These are phyloP conservation scores for Lonchura striata DNA, from an alignment of 2,113 vertebrate genomes.

Conservation along the genomic window DNA sequence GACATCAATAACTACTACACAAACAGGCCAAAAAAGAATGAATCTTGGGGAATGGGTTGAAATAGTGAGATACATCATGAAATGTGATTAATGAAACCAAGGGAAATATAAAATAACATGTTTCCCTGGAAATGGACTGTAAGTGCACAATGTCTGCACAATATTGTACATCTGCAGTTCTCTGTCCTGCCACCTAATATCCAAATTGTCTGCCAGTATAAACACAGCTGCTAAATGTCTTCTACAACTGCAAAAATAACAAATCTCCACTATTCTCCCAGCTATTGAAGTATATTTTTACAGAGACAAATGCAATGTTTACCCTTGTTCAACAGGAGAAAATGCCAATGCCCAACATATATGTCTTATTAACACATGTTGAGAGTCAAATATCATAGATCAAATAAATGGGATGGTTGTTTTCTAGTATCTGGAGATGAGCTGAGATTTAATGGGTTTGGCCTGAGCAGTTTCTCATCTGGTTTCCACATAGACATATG, in stretches of 20 bases:
- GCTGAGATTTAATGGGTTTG: background rate
- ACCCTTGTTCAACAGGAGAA: conserved; percentile 2
- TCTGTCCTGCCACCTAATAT: conserved; percentile 77
- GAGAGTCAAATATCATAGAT: background rate
- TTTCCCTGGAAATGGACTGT: conserved; percentile 62
- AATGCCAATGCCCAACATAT: background rate
- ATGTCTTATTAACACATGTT: background rate
- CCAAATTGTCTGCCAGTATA: conserved; percentile 74
- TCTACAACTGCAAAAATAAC: conserved; percentile 72
- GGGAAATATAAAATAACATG: conserved; percentile 71
- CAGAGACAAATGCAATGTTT: conserved; percentile 39
- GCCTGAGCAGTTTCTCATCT: conserved; percentile 4
- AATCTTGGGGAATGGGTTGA: conserved; percentile 53
- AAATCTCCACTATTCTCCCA: conserved; percentile 64
- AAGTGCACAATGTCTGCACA: conserved; percentile 70
- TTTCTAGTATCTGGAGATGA: background rate
- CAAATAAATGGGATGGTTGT: background rate
- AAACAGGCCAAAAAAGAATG: conserved; percentile 49
- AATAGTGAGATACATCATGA: conserved; percentile 61
- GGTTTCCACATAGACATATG: background rate
- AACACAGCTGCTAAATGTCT: conserved; percentile 84
- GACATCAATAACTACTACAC: conserved; percentile 50
- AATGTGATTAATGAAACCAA: conserved; percentile 75
- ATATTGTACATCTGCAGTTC: conserved; percentile 73
- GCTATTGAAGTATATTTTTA: conserved; percentile 59